Conservation (phyloP, 2,113 vertebrate genomes). For the Alligator sinensis region DNA sequence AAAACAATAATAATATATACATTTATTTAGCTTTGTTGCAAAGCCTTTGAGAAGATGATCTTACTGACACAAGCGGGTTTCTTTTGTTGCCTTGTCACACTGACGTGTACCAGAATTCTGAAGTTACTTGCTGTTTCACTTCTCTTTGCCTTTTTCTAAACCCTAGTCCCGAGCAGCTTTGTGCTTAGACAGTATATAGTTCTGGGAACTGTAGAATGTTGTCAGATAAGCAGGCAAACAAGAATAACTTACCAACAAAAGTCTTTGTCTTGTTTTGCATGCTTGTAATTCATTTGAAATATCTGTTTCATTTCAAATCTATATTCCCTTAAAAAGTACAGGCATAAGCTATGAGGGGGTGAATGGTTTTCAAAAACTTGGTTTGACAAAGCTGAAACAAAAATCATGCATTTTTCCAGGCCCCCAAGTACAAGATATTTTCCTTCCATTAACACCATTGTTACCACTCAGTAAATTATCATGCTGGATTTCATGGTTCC, state of each 20-base stretch:
- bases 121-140: not conserved
- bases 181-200: not conserved
- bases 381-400: not conserved
- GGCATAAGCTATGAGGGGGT: not conserved
- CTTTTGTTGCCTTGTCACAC: not conserved
- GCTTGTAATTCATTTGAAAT: not conserved
- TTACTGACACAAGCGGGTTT: not conserved
- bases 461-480: conserved; percentile 37
- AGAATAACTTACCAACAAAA: not conserved
- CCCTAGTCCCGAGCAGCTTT: not conserved
- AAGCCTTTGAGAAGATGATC: not conserved
- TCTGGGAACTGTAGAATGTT: not conserved
- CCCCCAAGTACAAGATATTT: not conserved
- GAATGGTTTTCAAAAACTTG: not conserved
- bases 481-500: not conserved
- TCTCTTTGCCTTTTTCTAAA: not conserved
- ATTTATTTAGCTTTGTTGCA: not conserved
- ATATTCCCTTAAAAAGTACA: not conserved
- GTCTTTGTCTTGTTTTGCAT: not conserved
- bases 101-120: not conserved
- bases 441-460: conserved; percentile 25
- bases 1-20: no score
- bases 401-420: not conserved
- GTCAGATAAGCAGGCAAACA: not conserved
- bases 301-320: not conserved